A percentile compares a stretch with the other conserved stretches of the same genome.
These are phyloP conservation scores for Oligia latruncula DNA, from an alignment of 2,888 invertebrate species.

Conservation along the genomic window DNA sequence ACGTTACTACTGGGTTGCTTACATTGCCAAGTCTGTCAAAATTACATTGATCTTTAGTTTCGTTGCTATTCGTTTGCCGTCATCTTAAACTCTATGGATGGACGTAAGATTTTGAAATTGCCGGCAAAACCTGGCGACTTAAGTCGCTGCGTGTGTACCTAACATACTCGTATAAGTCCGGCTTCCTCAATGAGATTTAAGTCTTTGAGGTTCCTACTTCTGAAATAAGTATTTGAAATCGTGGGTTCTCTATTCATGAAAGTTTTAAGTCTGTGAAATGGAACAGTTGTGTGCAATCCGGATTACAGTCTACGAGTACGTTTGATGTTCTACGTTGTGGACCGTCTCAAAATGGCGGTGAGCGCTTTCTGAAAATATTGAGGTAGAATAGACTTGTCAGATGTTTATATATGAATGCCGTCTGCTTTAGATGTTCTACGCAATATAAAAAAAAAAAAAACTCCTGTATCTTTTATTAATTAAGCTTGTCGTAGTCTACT, in stretches of 20 bases:
- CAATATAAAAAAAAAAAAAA: neutral
- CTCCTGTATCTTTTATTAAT: neutral
- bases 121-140: too few species aligned
- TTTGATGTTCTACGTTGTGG: neutral
- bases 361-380: neutral
- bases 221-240: neutral
- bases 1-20: too few species aligned
- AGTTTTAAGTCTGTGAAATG: neutral
- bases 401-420: neutral
- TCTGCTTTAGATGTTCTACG: neutral
- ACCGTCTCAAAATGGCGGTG: neutral
- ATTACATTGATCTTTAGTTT: too few species aligned
- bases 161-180: neutral
- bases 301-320: constrained; percentile 1
- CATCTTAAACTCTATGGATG: neutral
- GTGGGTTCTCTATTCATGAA: neutral
- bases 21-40: too few species aligned
- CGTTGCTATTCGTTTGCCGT: too few species aligned
- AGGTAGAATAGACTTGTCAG: neutral
- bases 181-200: neutral
- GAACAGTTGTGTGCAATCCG: neutral
- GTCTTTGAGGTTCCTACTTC: neutral
- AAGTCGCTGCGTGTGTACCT: neutral
- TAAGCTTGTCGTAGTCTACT: neutral
- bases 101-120: neutral